Base-by-base conservation (phyloP, 2,888 invertebrate species). In the Meta bourneti region DNA sequence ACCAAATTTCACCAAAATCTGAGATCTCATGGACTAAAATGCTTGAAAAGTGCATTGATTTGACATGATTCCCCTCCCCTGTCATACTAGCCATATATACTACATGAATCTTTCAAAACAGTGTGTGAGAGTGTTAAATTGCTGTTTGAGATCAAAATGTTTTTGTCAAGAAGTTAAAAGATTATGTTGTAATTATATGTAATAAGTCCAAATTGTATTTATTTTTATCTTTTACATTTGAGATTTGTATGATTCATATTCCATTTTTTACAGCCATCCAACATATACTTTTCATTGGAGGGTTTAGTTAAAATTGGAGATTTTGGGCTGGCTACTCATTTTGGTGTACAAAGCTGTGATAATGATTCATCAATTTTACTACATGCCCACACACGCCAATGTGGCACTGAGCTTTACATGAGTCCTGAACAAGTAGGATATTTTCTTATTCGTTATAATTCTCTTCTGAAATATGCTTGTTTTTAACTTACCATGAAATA, bases 401-500 rank as follows among this genome's bases (percentile, higher is more conserved):
- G 97, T 71, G 98, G 99, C 49, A 99, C 99, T 0, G 97, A 97
- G 93, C 96, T 99, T 1, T 99, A 99, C 95, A 99, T 99, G 99
- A 98, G 99, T 71, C 99, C 99, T 0, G 99, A 99, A 95, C 99
- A 99, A 95, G 96, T 96, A 92, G 87, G 92, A 34, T n/a, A 49
- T 49, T 75, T 11, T 16, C n/a, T 49, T 20, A 78, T 78, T 8
- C 70, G 8, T 9, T n/a, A 70, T 11, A n/a, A n/a, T 9, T 6
- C 6, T 11, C 70, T 6, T n/a, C 70, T n/a, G 9, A 70, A 70
- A 19, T 70, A n/a, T 70, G 7, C 16, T n/a, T 70, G n/a, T 7
- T 86, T 4, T 34, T 34, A 34, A 34, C 34, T 34, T n/a, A n/a
- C n/a, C n/a, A n/a, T n/a, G n/a, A n/a, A 34, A 34, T 34, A 34